A percentile compares a stretch with the other conserved stretches of the same genome.
phyloP scores from a whole-genome alignment of 2,797 vertebrate species.

The Pangasius djambal region DNA sequence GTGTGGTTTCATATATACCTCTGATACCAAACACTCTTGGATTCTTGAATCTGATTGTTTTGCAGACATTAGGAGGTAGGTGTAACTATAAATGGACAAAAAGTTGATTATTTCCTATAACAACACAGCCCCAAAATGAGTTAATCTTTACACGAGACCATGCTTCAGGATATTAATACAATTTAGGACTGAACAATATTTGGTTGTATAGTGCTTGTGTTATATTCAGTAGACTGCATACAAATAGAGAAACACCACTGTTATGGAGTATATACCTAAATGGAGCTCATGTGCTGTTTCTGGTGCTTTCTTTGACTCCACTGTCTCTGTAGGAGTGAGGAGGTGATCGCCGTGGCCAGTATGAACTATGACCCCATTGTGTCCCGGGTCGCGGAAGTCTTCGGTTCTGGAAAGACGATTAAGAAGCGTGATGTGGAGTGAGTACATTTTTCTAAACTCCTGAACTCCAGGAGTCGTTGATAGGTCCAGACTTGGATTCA shows the following conservation, averaged over 20 bases:
- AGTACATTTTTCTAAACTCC: slow-evolving; percentile 73
- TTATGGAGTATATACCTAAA: background rate
- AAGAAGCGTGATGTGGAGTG: slow-evolving; percentile 98
- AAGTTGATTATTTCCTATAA: background rate
- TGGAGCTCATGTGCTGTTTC: slow-evolving; percentile 28
- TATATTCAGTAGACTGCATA: background rate
- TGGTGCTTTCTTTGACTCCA: slow-evolving; percentile 48
- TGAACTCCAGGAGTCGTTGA: slow-evolving; percentile 17
- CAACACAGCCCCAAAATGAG: background rate
- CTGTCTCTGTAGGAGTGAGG: slow-evolving; percentile 82
- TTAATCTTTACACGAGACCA: too few species aligned
- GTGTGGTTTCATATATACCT: background rate
- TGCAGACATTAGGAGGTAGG: background rate
- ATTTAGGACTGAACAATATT: background rate
- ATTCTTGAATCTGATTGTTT: background rate
- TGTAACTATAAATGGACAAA: background rate
- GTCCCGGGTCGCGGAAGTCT: slow-evolving; percentile 94
- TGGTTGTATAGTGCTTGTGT: background rate
- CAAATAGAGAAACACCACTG: background rate
- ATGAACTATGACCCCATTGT: slow-evolving; percentile 99
- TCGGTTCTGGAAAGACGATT: slow-evolving; percentile 90
- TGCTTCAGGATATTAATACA: background rate
- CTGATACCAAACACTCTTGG: background rate
- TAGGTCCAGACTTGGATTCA: background rate
- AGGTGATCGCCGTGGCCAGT: slow-evolving; percentile 95